Evolutionary conservation across 37 sponge, comb jelly and placozoan genomes (phyloP).

Genomic region (Sycon ciliatum): DNA sequence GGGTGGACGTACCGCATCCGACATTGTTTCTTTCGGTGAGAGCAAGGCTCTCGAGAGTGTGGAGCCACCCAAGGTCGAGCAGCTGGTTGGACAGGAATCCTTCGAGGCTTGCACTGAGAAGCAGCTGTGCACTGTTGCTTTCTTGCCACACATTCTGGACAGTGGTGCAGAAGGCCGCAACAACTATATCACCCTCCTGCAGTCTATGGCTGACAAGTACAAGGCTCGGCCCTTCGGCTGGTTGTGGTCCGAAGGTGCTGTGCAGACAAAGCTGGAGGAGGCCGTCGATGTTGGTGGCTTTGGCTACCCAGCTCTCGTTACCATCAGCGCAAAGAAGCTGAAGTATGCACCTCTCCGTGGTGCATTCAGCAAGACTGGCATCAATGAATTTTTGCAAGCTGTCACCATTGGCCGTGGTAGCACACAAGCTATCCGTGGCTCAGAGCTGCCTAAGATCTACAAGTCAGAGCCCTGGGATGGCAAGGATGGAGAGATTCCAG

Average conservation of each 20-base stretch:
- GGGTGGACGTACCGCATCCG: conserved; percentile 72
- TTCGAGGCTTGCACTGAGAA: conserved; percentile 65
- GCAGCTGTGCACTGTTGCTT: conserved; percentile 76
- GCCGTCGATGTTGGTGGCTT: conserved; percentile 84
- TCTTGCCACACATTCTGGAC: conserved; percentile 96
- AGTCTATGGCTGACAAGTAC: conserved; percentile 60
- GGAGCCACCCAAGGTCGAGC: conserved; percentile 80
- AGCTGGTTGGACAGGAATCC: conserved; percentile 57
- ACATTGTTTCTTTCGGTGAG: conserved; percentile 79
- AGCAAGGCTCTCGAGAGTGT: conserved; percentile 50
- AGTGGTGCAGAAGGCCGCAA: conserved; percentile 65
- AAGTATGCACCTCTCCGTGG: conserved; percentile 60
- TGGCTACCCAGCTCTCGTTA: conserved; percentile 90
- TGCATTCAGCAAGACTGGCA: conserved; percentile 62
- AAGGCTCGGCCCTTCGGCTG: conserved; percentile 82
- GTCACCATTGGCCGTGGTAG: conserved; percentile 46
- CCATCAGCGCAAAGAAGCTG: conserved; percentile 62
- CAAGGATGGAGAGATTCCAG: conserved; percentile 93
- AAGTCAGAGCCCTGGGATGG: conserved; percentile 87
- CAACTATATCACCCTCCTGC: conserved; percentile 43
- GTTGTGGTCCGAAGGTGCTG: conserved; percentile 83
- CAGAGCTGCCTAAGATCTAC: conserved; percentile 40
- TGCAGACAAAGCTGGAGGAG: conserved; percentile 53
- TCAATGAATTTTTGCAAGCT: conserved; percentile 73
- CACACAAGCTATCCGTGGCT: conserved; percentile 41